Percentiles rank a stretch among this genome's conserved stretches.
These are phyloP conservation scores for Silurus lanzhouensis DNA, from an alignment of 2,797 vertebrate species.

Conservation along the genomic window DNA sequence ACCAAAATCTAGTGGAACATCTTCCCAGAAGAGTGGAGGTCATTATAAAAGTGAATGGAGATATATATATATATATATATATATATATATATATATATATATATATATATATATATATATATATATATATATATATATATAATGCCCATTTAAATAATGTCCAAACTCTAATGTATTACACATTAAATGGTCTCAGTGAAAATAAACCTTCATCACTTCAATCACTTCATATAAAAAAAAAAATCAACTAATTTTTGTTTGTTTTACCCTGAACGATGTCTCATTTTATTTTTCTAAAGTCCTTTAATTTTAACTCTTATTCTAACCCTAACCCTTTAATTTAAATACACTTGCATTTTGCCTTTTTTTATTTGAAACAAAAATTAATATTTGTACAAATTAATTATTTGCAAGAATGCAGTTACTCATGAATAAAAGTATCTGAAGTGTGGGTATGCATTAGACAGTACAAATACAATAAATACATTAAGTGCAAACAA, in stretches of 20 bases:
- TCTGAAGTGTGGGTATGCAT: no score
- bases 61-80: no score
- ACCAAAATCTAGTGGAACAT: no score
- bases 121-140: no score
- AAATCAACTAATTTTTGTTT: background rate
- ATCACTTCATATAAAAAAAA: background rate
- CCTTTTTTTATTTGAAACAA: no score
- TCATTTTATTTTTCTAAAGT: background rate
- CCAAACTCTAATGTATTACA: background rate
- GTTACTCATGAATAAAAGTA: background rate
- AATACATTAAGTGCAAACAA: background rate
- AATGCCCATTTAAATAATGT: background rate
- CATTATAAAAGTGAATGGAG: no score
- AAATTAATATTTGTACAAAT: background rate
- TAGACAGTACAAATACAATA: background rate
- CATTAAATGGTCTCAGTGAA: background rate
- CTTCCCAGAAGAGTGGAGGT: no score
- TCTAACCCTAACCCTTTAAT: no score
- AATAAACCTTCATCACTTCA: background rate
- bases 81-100: no score
- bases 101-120: no score
- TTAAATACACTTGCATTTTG: no score
- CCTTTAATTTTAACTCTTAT: background rate
- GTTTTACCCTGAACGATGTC: background rate
- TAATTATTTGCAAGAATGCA: background rate